A percentile compares a stretch with the other conserved stretches of the same genome.
These are phyloP conservation scores for Punctoribates punctum DNA, from an alignment of 2,888 invertebrate genomes.

Conservation along the genomic window DNA sequence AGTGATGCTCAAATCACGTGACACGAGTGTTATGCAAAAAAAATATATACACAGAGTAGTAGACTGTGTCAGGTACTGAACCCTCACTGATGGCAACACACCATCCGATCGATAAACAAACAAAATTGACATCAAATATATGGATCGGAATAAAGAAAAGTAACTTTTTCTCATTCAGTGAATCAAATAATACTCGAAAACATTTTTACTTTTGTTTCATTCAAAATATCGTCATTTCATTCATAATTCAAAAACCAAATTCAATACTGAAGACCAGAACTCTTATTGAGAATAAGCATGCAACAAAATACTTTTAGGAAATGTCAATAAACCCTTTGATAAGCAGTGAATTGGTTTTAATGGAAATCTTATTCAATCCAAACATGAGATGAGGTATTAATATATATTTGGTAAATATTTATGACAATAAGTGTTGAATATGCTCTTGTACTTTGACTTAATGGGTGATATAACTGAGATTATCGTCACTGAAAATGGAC, in stretches of 20 bases:
- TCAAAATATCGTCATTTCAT: neutral
- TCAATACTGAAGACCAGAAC: too few relatives aligned
- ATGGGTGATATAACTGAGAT: too few relatives aligned
- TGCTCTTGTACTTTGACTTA: neutral
- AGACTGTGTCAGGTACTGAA: neutral
- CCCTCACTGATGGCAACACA: neutral
- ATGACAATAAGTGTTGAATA: neutral
- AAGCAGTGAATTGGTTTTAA: neutral
- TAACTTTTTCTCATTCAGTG: neutral
- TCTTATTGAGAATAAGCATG: neutral
- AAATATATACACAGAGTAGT: neutral
- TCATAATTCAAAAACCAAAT: neutral
- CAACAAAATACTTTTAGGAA: too few relatives aligned
- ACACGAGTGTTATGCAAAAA: neutral
- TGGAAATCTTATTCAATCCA: neutral
- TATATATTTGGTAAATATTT: conserved; percentile 3
- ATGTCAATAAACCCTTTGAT: neutral
- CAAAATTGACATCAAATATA: conserved; percentile 3
- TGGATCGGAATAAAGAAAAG: neutral
- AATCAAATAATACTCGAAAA: neutral
- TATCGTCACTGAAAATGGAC: neutral
- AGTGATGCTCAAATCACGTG: neutral
- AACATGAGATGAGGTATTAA: too few relatives aligned
- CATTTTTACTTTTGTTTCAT: neutral
- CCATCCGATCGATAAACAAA: neutral